Evolutionary conservation across 1,140 invertebrate genomes (phyloP).

Genomic region (Micrasema longulum): DNA sequence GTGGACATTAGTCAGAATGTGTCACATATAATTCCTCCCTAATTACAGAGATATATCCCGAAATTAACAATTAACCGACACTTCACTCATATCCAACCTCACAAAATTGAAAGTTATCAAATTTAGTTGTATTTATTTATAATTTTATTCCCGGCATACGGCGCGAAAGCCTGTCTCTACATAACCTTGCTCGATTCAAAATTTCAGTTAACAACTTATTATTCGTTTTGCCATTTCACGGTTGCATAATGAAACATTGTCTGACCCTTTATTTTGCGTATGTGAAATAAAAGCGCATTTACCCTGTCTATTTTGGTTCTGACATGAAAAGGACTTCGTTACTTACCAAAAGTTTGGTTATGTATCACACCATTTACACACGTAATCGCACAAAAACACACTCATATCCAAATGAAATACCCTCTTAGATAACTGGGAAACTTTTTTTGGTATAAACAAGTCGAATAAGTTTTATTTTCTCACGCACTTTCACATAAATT

Average conservation of each 20-base stretch:
- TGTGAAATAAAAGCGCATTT: slow-evolving; percentile 29
- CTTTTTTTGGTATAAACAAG: too few relatives aligned
- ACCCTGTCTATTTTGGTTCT: slow-evolving; percentile 37
- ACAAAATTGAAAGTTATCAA: neutral
- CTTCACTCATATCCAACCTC: too few relatives aligned
- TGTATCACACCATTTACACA: slow-evolving; percentile 36
- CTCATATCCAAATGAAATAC: slow-evolving; percentile 9
- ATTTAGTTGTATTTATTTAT: slow-evolving; percentile 5
- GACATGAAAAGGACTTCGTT: slow-evolving; percentile 19
- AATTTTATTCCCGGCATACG: slow-evolving; percentile 26
- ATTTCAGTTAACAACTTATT: neutral
- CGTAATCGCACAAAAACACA: slow-evolving; percentile 24
- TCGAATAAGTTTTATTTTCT: slow-evolving; percentile 29
- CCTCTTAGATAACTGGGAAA: too few relatives aligned
- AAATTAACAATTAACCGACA: too few relatives aligned
- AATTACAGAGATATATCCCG: too few relatives aligned
- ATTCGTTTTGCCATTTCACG: slow-evolving; percentile 4
- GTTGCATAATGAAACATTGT: slow-evolving; percentile 33
- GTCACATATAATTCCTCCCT: too few relatives aligned
- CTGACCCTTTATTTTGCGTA: slow-evolving; percentile 22
- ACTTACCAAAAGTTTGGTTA: slow-evolving; percentile 43
- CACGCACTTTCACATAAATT: slow-evolving; percentile 17
- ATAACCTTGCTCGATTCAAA: slow-evolving; percentile 27
- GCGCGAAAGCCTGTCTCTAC: slow-evolving; percentile 27
- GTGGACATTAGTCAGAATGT: slow-evolving; percentile 8